Conservation (phyloP, 1,140 invertebrate genomes). For the Pseudomyrmex pallidus region DNA sequence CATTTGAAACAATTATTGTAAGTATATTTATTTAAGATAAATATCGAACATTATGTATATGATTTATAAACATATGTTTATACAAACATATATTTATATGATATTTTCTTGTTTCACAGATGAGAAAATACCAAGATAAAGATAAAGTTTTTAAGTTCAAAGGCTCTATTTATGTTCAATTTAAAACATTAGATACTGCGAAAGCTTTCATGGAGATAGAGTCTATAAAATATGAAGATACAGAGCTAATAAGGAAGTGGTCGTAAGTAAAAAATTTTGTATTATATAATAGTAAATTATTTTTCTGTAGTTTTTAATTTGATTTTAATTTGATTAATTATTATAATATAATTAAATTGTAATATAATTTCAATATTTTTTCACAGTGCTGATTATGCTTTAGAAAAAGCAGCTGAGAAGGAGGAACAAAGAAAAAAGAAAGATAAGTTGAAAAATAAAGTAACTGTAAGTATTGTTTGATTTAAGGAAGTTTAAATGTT, state of each 20-base stretch:
- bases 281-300: not conserved
- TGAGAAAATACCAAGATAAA: slow-evolving; percentile 90
- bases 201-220: slow-evolving; percentile 88
- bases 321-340: not conserved
- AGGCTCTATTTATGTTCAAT: slow-evolving; percentile 95
- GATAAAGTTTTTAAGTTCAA: slow-evolving; percentile 91
- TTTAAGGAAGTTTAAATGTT: not conserved
- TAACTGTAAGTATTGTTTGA: slow-evolving; percentile 59
- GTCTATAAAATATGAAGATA: slow-evolving; percentile 90
- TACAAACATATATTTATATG: slow-evolving; percentile 22
- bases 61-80: slow-evolving; percentile 21
- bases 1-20: slow-evolving; percentile 91
- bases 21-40: slow-evolving; percentile 71
- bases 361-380: slow-evolving; percentile 63
- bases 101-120: slow-evolving; percentile 80
- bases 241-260: slow-evolving; percentile 89
- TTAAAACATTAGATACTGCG: slow-evolving; percentile 90
- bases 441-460: slow-evolving; percentile 78
- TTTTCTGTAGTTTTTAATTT: not conserved
- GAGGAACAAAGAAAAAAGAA: slow-evolving; percentile 86
- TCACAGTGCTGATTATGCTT: slow-evolving; percentile 87
- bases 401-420: slow-evolving; percentile 89
- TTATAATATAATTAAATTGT: not conserved
- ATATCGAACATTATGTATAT: not conserved
- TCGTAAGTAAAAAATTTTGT: slow-evolving; percentile 86